A percentile compares a stretch with the other conserved stretches of the same genome.
These are phyloP conservation scores for Semnornis frantzii DNA, from an alignment of 2,113 vertebrate genomes.

Conservation along the genomic window DNA sequence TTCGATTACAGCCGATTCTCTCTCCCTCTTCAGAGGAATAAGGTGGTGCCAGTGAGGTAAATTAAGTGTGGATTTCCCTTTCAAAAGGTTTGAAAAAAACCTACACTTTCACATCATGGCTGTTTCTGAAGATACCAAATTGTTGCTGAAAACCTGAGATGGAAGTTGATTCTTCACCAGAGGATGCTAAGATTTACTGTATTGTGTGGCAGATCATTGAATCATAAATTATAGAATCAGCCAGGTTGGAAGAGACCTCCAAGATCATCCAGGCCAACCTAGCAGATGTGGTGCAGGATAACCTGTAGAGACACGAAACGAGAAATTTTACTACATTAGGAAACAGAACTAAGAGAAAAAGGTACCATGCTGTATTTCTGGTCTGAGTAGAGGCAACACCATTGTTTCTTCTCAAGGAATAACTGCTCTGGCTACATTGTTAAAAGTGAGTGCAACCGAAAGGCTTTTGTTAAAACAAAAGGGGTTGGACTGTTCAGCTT, in stretches of 20 bases:
- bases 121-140: background rate
- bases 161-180: background rate
- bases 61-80: background rate
- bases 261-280: too few species aligned
- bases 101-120: background rate
- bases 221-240: too few species aligned
- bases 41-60: background rate
- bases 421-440: background rate
- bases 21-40: background rate
- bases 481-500: background rate
- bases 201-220: background rate
- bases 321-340: background rate
- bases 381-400: background rate
- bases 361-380: background rate
- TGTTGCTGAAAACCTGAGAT: background rate
- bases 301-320: background rate
- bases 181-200: background rate
- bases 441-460: background rate
- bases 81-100: background rate
- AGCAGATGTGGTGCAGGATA: background rate
- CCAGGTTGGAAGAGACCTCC: too few species aligned
- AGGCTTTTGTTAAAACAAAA: conserved; percentile 16
- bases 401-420: conserved; percentile 2
- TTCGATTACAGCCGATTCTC: background rate
- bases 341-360: background rate